phyloP scores from a whole-genome alignment of 35 echinoderm and acorn worm species.

The Stichopus chloronotus region DNA sequence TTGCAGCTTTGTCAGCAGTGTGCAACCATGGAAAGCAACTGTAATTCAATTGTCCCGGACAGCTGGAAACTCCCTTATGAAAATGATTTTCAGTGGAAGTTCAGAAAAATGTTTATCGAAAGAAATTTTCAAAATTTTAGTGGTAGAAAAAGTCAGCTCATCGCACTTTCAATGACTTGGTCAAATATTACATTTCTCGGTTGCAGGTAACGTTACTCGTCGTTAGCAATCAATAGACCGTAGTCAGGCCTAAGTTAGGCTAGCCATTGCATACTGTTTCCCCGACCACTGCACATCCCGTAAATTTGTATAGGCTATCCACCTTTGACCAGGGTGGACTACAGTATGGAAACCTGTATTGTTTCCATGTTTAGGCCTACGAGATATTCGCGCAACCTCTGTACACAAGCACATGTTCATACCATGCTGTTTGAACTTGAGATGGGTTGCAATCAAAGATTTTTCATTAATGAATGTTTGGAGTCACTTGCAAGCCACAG shows the following conservation, averaged over 20 bases:
- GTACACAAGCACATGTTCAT: too few relatives aligned
- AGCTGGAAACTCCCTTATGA: conserved; percentile 8
- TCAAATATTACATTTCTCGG: conserved; percentile 12
- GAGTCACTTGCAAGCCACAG: too few relatives aligned
- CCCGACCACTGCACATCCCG: neutral
- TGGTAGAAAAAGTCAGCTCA: neutral
- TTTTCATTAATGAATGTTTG: too few relatives aligned
- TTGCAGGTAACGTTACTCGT: conserved; percentile 15
- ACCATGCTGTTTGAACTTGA: too few relatives aligned
- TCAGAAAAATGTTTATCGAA: neutral
- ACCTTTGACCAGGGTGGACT: too few relatives aligned
- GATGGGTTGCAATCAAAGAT: too few relatives aligned
- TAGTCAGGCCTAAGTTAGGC: neutral
- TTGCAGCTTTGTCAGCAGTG: too few relatives aligned
- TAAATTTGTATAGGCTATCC: neutral
- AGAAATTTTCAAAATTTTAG: neutral
- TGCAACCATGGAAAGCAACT: neutral
- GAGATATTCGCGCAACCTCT: too few relatives aligned
- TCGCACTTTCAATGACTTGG: conserved; percentile 38
- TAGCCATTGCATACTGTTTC: neutral
- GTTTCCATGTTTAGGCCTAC: too few relatives aligned
- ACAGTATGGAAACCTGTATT: too few relatives aligned
- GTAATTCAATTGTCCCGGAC: neutral
- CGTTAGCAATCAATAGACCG: neutral
- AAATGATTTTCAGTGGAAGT: conserved; percentile 4